Evolutionary conservation across 2,888 invertebrate genomes (phyloP).

Genomic region (Apodemia mormo): DNA sequence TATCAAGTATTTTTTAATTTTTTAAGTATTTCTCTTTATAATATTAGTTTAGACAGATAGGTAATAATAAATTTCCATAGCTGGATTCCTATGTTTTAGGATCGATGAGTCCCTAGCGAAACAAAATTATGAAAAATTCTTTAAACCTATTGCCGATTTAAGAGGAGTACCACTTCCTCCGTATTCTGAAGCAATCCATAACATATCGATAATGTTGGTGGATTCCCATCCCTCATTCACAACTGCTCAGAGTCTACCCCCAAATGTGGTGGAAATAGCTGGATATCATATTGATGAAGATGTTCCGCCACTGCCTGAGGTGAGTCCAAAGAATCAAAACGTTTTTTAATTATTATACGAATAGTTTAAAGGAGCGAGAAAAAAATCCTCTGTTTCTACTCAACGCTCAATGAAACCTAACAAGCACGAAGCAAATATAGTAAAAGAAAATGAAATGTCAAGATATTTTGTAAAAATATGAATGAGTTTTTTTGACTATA

Average conservation of each 20-base stretch:
- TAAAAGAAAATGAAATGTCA: no score
- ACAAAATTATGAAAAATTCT: constrained; percentile 25
- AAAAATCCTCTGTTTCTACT: no score
- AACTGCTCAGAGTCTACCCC: constrained; percentile 30
- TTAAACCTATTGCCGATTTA: constrained; percentile 25
- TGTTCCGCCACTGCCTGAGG: constrained; percentile 37
- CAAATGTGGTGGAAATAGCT: constrained; percentile 37
- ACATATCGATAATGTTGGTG: constrained; percentile 28
- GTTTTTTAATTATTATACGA: not conserved
- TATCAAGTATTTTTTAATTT: no score
- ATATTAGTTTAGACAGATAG: no score
- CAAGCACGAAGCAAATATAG: no score
- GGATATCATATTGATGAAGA: constrained; percentile 39
- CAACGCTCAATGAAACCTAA: no score
- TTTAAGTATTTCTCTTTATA: no score
- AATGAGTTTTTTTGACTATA: no score
- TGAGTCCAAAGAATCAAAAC: constrained; percentile 13
- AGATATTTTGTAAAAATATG: no score
- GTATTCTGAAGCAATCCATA: constrained; percentile 22
- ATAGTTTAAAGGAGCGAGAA: no score
- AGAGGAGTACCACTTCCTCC: constrained; percentile 28
- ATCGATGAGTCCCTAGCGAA: not conserved
- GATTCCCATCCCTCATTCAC: constrained; percentile 29
- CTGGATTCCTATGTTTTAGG: not conserved
- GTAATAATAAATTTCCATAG: not conserved